Evolutionary conservation across 1,140 invertebrate genomes (phyloP), one percentile per base, ranked within the genome.

Genomic region (Panulirus ornatus): DNA sequence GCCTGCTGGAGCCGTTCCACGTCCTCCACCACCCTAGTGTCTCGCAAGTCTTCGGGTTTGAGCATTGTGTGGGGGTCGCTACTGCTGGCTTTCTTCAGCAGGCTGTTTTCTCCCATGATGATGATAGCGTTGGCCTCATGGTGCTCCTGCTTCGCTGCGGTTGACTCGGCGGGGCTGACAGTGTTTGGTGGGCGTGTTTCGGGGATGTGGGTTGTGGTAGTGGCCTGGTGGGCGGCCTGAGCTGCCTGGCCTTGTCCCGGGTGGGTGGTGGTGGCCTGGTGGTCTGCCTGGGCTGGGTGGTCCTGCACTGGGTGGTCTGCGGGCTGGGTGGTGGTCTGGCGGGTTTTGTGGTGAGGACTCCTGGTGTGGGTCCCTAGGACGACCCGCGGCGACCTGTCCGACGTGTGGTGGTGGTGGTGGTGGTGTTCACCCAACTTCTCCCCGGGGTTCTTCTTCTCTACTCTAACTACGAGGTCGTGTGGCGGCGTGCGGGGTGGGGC

Each of bases 251-350:
- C 42, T 14, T 44, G 81, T 3, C 58, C 58, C 0, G 86, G 81
- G 54, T 89, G 76, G 36, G 89, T 91, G 9, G 91, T 92, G 22
- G 91, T 92, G 42, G 87, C 79, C 34, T 92, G 91, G 70, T 88
- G 84, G 63, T 54, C 85, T 3, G 90, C 90, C 27, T 87, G 82
- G 66, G 87, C 91, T 8, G 91, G 91, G 66, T 92, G 91, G 71
- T 92, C 91, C 51, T 92, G 91, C 9, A 92, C 91, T 9, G 91
- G 91, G n/a, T 92, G 91, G 75, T 90, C 81, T 14, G 88, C 84
- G 16, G 91, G 91, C 71, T 92, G 87, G 11, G 84, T 84, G 70
- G 91, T 92, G 8, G 91, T 92, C 54, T 92, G 84, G 84, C 84
- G 84, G 47, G 71, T 76, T 51, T 86, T 86, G 44, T 76, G 84